Base-by-base conservation (phyloP, 2,797 vertebrate species). In the Intellagama lesueurii region DNA sequence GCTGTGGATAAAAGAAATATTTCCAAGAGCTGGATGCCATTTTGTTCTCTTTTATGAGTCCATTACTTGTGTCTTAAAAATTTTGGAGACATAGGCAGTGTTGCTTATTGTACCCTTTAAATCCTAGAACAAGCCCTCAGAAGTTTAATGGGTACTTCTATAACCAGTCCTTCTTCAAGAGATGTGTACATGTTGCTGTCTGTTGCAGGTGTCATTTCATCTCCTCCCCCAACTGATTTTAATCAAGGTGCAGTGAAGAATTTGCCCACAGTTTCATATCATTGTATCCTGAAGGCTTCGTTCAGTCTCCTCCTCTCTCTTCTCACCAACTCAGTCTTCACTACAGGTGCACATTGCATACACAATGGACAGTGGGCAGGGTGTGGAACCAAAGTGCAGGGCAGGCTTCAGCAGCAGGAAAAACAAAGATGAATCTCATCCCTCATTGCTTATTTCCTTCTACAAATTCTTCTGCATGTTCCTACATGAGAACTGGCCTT, bases 361-460 rank as follows among this genome's bases (percentile, higher is more conserved):
- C 69, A 80, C 44, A 73, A 49, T 11, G 81, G 76, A 66, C 26
- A 44, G 44, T 60, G 28, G 19, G 56, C 4, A 52, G 83, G 78
- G 70, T 9, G 82, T 81, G 77, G 78, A 89, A 26, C 3, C 16
- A 9, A 52, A 64, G 81, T 12, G 1, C 11, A 72, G 35, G 86
- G 68, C 24, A 83, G 30, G 26, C 26, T 35, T 49, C 1, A 35
- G 26, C 40, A 78, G 40, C 44, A 72, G 69, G 47, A 56, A 81
- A 86, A 85, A 90, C 75, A 87, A 84, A 87, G 81, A n/a, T 78
- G 35, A 64, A 80, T 88, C 56, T 87, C 82, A 75, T 78, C 40
- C 68, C 76, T 64, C 3, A 3, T 87, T 90, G 68, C 81, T 30
- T 87, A 85, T 87, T 85, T 73, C 86, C 75, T 73, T n/a, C 56